Base-by-base conservation (phyloP, 2,797 vertebrate species). In the Sebastes diploproa region DNA sequence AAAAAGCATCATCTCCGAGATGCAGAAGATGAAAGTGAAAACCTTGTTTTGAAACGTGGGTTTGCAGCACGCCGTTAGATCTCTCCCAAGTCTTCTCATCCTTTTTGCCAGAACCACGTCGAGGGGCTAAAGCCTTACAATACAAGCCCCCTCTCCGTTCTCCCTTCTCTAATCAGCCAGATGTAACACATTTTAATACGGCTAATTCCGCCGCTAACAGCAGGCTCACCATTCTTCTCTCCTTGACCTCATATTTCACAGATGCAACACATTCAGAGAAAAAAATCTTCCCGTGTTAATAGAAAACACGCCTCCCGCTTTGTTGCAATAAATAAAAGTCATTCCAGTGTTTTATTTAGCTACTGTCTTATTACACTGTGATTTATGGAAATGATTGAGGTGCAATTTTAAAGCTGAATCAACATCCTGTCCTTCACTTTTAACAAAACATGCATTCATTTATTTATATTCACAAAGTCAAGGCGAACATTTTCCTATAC, bases 1-100 rank as follows among this genome's bases (percentile, higher is more conserved):
- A 91, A 91, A 54, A 90, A 71, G 75, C 82, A 6, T 70, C 71
- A 69, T 89, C 85, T 87, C 77, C 58, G 69, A 63, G 55, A 81
- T 70, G 72, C 52, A 62, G 64, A 77, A 90, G 82, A 91, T 92
- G 86, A 92, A 93, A 90, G 90, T 13, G 13, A 81, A 81, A 84
- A 72, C 59, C 72, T 79, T 85, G 89, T 88, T 89, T 86, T 85
- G 72, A 89, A 89, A 88, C 72, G 9, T 56, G 60, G 77, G 61
- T 74, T 74, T 81, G 82, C 23, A 83, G 77, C 42, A 8, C 6
- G 38, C 80, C 81, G 74, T 89, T 84, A 83, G 87, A 91, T 91
- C 80, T 86, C 77, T 20, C 10, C 16, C 30, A 36, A 59, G 62
- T 87, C 77, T 61, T 83, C 63, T 72, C 69, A 73, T 89, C 64